These are phyloP conservation scores for Lophius piscatorius DNA, from an alignment of 2,113 vertebrate species.

Conservation along the genomic window DNA sequence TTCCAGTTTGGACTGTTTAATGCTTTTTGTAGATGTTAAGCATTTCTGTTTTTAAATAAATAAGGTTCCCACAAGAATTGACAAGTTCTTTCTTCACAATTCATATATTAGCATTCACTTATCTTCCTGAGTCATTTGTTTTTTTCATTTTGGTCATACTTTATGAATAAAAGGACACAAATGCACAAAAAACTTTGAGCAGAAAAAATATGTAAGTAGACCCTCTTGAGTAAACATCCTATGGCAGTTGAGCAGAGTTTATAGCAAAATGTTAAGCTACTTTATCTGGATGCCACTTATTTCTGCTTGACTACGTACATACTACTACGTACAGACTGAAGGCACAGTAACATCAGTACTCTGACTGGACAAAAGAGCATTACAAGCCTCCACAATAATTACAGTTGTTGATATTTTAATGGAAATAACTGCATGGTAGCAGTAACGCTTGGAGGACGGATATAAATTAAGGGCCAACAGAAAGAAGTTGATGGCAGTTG, in stretches of 20 bases:
- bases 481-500: constrained; percentile 57
- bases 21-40: constrained; percentile 11
- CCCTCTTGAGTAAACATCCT: constrained; percentile 39
- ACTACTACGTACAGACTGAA: constrained; percentile 63
- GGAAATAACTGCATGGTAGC: constrained; percentile 19
- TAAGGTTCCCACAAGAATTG: constrained; percentile 33
- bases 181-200: constrained; percentile 36
- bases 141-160: constrained; percentile 54
- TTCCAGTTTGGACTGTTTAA: constrained; percentile 16
- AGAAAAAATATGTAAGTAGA: not conserved
- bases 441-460: constrained; percentile 22
- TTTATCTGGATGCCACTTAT: constrained; percentile 14
- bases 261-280: constrained; percentile 1
- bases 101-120: constrained; percentile 52
- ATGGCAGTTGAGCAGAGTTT: constrained; percentile 17
- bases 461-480: constrained; percentile 7
- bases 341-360: constrained; percentile 68
- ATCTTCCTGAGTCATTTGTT: constrained; percentile 72
- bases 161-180: not conserved
- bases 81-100: constrained; percentile 30
- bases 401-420: constrained; percentile 33
- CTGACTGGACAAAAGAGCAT: constrained; percentile 30
- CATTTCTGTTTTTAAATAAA: constrained; percentile 44
- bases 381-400: constrained; percentile 9
- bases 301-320: constrained; percentile 43